Evolutionary conservation across 2,888 invertebrate genomes (phyloP).

Genomic region (Aporophyla nigra): DNA sequence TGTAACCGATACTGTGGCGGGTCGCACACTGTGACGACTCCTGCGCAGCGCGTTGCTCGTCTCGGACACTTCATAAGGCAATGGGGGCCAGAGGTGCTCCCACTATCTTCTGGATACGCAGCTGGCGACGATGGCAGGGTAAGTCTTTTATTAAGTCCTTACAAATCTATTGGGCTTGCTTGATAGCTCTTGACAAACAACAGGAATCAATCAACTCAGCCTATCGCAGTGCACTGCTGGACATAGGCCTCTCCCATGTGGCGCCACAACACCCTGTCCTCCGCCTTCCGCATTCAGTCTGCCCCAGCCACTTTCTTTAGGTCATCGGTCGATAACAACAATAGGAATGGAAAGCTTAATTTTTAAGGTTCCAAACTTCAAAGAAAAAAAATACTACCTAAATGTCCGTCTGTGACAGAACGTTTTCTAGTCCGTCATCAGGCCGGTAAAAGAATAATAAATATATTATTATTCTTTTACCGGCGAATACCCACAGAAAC

Average conservation of each 20-base stretch:
- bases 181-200: not conserved
- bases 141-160: constrained; percentile 7
- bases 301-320: no score
- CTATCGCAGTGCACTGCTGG: no score
- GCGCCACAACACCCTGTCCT: no score
- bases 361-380: not conserved
- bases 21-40: constrained; percentile 93
- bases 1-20: constrained; percentile 95
- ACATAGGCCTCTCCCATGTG: no score
- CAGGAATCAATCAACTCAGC: no score
- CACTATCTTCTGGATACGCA: constrained; percentile 85
- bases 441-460: no score
- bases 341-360: no score
- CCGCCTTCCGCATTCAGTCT: no score
- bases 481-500: not conserved
- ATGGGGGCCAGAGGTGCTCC: constrained; percentile 92
- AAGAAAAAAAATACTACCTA: no score
- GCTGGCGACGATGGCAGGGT: constrained; percentile 87
- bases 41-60: constrained; percentile 93
- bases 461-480: no score
- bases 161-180: not conserved
- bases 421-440: not conserved
- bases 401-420: not conserved
- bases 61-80: constrained; percentile 92
- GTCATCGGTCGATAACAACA: no score